Evolutionary conservation across 1,140 invertebrate species (phyloP).

Genomic region (Platyura marginata): DNA sequence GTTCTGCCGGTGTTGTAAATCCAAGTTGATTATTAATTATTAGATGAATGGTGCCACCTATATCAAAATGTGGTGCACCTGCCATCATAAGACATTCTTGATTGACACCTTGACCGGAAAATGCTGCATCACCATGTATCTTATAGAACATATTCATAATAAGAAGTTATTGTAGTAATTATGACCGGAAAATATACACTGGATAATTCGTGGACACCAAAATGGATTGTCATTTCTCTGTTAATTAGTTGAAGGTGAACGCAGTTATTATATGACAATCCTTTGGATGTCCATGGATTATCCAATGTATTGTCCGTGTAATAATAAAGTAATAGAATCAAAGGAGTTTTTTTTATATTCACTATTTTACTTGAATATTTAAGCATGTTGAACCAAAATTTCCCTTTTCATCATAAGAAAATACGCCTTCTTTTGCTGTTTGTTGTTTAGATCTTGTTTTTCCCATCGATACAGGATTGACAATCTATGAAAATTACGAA

Average conservation of each 20-base stretch:
- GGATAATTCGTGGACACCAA: too few relatives aligned
- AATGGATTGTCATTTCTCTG: too few relatives aligned
- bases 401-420: constrained; percentile 28
- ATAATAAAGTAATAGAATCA: too few relatives aligned
- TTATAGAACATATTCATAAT: too few relatives aligned
- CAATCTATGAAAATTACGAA: constrained; percentile 39
- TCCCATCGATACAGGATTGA: constrained; percentile 85
- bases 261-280: too few relatives aligned
- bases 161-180: too few relatives aligned
- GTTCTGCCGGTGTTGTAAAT: constrained; percentile 60
- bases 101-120: constrained; percentile 77
- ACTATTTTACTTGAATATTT: too few relatives aligned
- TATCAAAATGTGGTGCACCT: constrained; percentile 69
- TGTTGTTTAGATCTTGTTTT: constrained; percentile 61
- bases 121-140: constrained; percentile 90
- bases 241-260: too few relatives aligned
- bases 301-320: too few relatives aligned
- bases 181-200: too few relatives aligned
- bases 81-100: constrained; percentile 78
- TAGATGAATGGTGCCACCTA: constrained; percentile 84
- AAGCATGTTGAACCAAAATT: constrained; percentile 50
- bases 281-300: too few relatives aligned
- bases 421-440: constrained; percentile 48
- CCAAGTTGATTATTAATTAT: constrained; percentile 93
- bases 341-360: too few relatives aligned